phyloP scores from a whole-genome alignment of 2,888 invertebrate species.

The Athalia circularis region DNA sequence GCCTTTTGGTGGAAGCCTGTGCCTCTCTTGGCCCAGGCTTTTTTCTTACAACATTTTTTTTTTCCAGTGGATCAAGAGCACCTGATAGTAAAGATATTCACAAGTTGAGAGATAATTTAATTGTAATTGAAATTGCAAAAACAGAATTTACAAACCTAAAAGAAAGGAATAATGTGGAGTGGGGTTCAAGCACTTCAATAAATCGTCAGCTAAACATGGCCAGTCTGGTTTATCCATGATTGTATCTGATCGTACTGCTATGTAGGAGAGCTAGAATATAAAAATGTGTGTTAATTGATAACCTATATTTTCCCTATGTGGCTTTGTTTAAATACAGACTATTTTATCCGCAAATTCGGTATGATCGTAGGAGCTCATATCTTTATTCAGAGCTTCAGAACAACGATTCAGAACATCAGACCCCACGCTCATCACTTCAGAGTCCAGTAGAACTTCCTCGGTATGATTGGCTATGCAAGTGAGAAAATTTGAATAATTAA shows the following conservation, averaged over 20 bases:
- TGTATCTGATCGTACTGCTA: slow-evolving; percentile 45
- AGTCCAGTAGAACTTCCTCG: slow-evolving; percentile 68
- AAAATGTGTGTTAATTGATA: not conserved
- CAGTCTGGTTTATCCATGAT: slow-evolving; percentile 58
- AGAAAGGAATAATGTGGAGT: slow-evolving; percentile 59
- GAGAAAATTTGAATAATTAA: slow-evolving; percentile 20
- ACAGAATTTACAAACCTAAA: slow-evolving; percentile 56
- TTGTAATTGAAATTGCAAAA: not conserved
- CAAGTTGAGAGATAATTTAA: not conserved
- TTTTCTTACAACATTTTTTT: slow-evolving; percentile 46
- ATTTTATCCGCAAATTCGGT: slow-evolving; percentile 63
- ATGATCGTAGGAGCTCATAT: slow-evolving; percentile 60
- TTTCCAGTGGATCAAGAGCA: slow-evolving; percentile 34
- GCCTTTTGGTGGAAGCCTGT: slow-evolving; percentile 74
- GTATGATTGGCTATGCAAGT: slow-evolving; percentile 59
- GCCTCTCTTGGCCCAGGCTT: slow-evolving; percentile 63
- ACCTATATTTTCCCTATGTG: not conserved
- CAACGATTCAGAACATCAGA: slow-evolving; percentile 65
- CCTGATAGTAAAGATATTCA: slow-evolving; percentile 33
- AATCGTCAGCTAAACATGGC: slow-evolving; percentile 59
- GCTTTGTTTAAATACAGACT: slow-evolving; percentile 55
- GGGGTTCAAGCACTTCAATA: slow-evolving; percentile 55
- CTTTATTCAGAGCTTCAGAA: slow-evolving; percentile 58
- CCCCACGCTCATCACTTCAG: slow-evolving; percentile 66
- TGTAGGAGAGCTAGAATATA: slow-evolving; percentile 44